Conservation (phyloP, 2,888 invertebrate species). For the Drosophila peninsularis region DNA sequence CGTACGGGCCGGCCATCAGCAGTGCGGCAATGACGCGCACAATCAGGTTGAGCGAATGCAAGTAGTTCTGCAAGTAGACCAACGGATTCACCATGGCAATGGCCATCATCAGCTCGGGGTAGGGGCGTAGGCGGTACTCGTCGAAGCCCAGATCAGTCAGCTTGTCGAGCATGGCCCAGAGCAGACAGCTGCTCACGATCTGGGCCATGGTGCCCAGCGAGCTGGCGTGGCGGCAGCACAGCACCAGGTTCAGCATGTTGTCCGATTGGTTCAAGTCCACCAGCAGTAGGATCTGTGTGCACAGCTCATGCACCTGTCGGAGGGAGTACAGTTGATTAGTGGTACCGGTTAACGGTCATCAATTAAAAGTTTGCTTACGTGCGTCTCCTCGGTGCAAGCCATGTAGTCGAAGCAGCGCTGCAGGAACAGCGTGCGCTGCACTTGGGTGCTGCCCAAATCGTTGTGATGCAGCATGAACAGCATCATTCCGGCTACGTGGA, state of each 20-base stretch:
- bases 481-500: constrained; percentile 64
- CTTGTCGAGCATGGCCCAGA: constrained; percentile 56
- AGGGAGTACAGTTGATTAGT: not conserved
- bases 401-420: constrained; percentile 60
- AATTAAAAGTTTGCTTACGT: constrained; percentile 28
- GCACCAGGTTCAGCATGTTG: constrained; percentile 51
- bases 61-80: constrained; percentile 43
- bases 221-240: constrained; percentile 59
- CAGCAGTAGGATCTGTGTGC: constrained; percentile 39
- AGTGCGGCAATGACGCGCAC: constrained; percentile 41
- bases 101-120: constrained; percentile 46
- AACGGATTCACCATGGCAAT: constrained; percentile 50
- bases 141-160: constrained; percentile 51
- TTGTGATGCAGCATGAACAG: constrained; percentile 52
- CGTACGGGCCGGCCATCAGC: constrained; percentile 48
- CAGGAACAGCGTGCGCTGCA: constrained; percentile 49
- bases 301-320: constrained; percentile 51
- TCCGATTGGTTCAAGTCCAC: constrained; percentile 43
- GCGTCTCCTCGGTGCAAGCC: constrained; percentile 60
- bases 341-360: not conserved
- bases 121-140: constrained; percentile 44
- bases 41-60: constrained; percentile 59
- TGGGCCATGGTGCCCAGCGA: constrained; percentile 57
- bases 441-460: constrained; percentile 35
- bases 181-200: constrained; percentile 50